A percentile compares a stretch with the other conserved stretches of the same genome.
Evolutionary conservation across 2,113 vertebrate genomes (phyloP).

Genomic region (human (Homo sapiens)): DNA sequence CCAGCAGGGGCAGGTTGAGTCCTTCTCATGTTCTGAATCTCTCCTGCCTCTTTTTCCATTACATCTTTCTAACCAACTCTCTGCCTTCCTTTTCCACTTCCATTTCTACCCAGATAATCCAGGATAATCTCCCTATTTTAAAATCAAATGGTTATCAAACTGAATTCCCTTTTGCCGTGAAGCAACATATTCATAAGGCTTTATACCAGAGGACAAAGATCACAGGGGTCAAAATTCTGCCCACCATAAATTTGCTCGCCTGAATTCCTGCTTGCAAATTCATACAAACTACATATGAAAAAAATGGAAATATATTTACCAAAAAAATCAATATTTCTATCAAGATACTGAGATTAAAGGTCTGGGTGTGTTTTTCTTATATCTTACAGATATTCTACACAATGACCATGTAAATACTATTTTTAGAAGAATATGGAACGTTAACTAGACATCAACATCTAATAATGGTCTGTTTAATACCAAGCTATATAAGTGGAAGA

Average conservation of each 20-base stretch:
- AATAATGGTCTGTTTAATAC: not conserved
- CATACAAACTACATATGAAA: not conserved
- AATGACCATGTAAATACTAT: not conserved
- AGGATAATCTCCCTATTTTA: not conserved
- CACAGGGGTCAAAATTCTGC: not conserved
- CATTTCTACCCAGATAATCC: not conserved
- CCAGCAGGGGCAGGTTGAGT: not conserved
- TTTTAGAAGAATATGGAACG: not conserved
- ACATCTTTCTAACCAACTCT: not conserved
- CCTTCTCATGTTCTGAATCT: not conserved
- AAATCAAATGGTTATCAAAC: not conserved
- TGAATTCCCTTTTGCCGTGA: not conserved
- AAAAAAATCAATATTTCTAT: not conserved
- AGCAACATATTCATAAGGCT: not conserved
- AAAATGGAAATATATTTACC: not conserved
- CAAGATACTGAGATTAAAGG: not conserved
- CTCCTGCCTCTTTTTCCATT: not conserved
- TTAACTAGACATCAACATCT: not conserved
- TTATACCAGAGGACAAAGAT: not conserved
- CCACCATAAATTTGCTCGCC: not conserved
- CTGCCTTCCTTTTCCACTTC: not conserved
- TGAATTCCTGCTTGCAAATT: not conserved
- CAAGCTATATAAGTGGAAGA: not conserved
- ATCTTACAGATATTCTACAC: not conserved
- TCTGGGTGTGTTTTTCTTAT: not conserved